phyloP scores from a whole-genome alignment of 2,888 invertebrate species.

The Automeris io region DNA sequence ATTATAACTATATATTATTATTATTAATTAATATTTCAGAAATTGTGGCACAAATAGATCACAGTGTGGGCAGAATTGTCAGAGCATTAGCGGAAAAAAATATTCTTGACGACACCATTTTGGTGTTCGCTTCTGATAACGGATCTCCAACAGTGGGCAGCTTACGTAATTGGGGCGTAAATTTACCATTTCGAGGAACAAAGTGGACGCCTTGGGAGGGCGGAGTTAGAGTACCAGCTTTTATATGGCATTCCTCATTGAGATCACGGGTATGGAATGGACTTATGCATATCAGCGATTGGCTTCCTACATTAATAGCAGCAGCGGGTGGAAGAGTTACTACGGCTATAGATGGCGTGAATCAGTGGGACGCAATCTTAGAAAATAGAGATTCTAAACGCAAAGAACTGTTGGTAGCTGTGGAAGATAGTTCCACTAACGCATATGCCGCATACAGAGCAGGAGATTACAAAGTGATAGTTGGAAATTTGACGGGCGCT shows the following conservation, averaged over 20 bases:
- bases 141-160: slow-evolving; percentile 88
- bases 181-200: slow-evolving; percentile 87
- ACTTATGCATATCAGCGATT: slow-evolving; percentile 88
- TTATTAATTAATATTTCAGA: slow-evolving; percentile 57
- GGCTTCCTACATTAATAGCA: slow-evolving; percentile 84
- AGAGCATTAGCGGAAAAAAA: slow-evolving; percentile 79
- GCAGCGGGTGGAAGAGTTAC: slow-evolving; percentile 49
- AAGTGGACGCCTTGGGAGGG: slow-evolving; percentile 93
- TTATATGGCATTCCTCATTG: slow-evolving; percentile 79
- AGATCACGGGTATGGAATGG: slow-evolving; percentile 79
- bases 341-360: slow-evolving; percentile 79
- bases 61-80: slow-evolving; percentile 87
- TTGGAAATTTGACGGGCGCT: slow-evolving; percentile 69
- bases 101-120: slow-evolving; percentile 88
- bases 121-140: slow-evolving; percentile 94
- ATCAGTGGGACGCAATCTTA: slow-evolving; percentile 81
- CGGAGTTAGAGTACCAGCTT: slow-evolving; percentile 85
- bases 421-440: slow-evolving; percentile 71
- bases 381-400: slow-evolving; percentile 61
- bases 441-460: slow-evolving; percentile 74
- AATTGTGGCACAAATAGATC: slow-evolving; percentile 87
- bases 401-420: slow-evolving; percentile 75
- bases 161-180: slow-evolving; percentile 85
- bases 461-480: slow-evolving; percentile 80
- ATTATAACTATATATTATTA: no score